phyloP scores from a whole-genome alignment of 53 echinoderm and acorn worm genomes.

The Holothuria leucospilota region DNA sequence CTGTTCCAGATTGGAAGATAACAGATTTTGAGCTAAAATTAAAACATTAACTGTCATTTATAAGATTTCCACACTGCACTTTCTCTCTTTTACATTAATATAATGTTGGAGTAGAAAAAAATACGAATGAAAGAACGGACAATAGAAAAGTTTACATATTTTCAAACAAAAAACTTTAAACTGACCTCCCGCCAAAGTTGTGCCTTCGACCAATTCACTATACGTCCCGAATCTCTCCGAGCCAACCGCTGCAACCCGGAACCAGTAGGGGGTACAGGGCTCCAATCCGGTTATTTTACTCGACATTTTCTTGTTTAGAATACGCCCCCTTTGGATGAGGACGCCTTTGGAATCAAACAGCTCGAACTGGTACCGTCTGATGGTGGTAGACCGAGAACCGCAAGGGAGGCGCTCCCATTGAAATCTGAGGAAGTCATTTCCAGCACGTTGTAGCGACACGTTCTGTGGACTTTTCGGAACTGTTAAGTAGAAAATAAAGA shows the following conservation, averaged over 20 bases:
- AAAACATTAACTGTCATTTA: no score
- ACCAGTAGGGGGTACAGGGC: slow-evolving; percentile 49
- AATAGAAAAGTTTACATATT: no score
- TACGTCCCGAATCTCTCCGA: slow-evolving; percentile 2
- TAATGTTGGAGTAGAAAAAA: no score
- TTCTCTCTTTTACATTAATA: no score
- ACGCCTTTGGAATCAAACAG: background rate
- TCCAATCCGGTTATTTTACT: slow-evolving; percentile 20
- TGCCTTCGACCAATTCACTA: slow-evolving; percentile 11
- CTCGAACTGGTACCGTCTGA: slow-evolving; percentile 6
- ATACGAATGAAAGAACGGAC: no score
- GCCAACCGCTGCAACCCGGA: slow-evolving; percentile 54
- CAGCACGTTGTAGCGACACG: background rate
- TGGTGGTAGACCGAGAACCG: background rate
- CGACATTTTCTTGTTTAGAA: slow-evolving; percentile 17
- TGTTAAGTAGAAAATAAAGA: no score
- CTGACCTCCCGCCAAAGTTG: slow-evolving; percentile 49
- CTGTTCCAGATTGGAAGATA: no score
- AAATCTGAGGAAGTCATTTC: slow-evolving; percentile 8
- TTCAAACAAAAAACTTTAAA: background rate
- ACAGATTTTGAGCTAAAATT: no score
- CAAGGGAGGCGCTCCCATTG: slow-evolving; percentile 4
- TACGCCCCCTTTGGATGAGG: slow-evolving; percentile 25
- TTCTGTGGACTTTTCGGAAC: background rate
- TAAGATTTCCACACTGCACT: no score